Evolutionary conservation across 2,113 vertebrate genomes (phyloP).

Genomic region (Ptilorrhoa leucosticta): DNA sequence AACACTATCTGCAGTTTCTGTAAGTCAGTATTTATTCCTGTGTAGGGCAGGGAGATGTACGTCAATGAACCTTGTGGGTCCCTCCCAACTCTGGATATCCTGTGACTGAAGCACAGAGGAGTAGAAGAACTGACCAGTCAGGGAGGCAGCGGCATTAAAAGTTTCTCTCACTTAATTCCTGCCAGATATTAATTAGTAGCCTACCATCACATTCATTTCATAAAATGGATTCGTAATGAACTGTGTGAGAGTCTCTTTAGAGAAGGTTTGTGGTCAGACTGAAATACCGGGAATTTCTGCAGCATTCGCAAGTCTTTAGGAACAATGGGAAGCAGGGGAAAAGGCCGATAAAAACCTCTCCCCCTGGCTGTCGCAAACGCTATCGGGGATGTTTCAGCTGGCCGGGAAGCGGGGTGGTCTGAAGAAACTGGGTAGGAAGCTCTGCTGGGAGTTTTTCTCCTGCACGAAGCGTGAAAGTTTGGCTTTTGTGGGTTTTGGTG

Average conservation of each 20-base stretch:
- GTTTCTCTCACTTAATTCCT: neutral
- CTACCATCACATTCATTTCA: neutral
- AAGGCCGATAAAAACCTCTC: neutral
- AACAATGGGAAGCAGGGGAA: neutral
- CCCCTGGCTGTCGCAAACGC: fast-evolving
- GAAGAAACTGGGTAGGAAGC: neutral
- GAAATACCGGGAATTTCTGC: neutral
- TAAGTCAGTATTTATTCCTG: neutral
- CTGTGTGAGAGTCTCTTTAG: neutral
- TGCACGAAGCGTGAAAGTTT: neutral
- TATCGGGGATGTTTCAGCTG: neutral
- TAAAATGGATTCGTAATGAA: neutral
- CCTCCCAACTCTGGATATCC: neutral
- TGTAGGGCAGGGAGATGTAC: neutral
- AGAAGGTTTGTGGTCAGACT: neutral
- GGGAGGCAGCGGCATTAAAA: neutral
- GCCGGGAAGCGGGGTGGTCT: neutral
- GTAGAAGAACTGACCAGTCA: neutral
- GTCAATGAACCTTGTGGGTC: neutral
- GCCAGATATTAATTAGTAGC: neutral
- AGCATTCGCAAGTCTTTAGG: neutral
- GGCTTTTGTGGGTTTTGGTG: neutral
- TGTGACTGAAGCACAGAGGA: neutral
- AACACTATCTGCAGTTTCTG: neutral
- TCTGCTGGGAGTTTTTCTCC: neutral